Evolutionary conservation across 1,140 invertebrate genomes (phyloP).

Genomic region (Penaeus japonicus): DNA sequence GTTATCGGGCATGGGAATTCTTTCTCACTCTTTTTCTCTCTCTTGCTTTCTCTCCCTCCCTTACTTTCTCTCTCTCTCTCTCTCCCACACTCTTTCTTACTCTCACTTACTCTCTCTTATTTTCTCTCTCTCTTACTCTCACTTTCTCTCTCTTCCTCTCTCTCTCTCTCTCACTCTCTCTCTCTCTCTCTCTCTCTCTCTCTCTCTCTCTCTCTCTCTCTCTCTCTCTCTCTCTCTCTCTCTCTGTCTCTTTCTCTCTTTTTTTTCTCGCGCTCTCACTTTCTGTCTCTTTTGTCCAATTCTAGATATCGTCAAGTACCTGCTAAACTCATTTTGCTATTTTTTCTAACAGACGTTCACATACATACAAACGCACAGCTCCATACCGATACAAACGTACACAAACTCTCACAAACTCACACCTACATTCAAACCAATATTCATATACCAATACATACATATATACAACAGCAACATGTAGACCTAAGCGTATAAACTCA

Average conservation of each 20-base stretch:
- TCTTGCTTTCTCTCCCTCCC: not conserved
- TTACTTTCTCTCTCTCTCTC: not conserved
- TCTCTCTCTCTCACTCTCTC: not conserved
- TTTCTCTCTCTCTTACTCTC: not conserved
- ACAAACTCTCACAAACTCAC: too few species aligned
- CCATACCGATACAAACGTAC: too few species aligned
- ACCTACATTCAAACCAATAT: too few species aligned
- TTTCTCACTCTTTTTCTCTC: not conserved
- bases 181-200: not conserved
- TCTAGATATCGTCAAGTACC: too few species aligned
- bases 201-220: not conserved
- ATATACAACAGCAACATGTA: too few species aligned
- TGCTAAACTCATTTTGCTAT: too few species aligned
- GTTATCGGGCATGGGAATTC: not conserved
- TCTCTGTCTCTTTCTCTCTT: not conserved
- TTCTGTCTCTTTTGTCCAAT: not conserved
- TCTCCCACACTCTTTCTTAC: not conserved
- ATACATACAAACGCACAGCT: too few species aligned
- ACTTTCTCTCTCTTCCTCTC: not conserved
- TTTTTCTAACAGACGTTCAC: too few species aligned
- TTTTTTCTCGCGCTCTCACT: too few species aligned
- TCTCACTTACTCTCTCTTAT: not conserved
- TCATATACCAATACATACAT: too few species aligned
- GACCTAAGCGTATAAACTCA: too few species aligned
- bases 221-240: not conserved